phyloP scores from a whole-genome alignment of 2,888 invertebrate species.

The Cyrtodaria siliqua region DNA sequence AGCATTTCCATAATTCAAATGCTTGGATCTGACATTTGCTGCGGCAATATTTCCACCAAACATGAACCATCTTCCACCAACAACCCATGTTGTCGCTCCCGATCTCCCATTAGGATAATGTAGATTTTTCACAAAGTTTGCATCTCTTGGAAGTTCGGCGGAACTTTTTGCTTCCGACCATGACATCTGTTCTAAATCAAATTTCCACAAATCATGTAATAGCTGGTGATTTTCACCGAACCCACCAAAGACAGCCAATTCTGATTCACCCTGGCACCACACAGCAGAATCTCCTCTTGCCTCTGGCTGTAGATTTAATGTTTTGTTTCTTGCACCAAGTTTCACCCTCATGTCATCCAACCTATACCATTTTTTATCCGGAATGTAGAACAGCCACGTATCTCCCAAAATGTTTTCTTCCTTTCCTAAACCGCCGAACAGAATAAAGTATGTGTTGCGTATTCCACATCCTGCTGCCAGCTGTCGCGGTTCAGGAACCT shows the following conservation, averaged over 20 bases:
- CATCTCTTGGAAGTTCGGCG: slow-evolving; percentile 45
- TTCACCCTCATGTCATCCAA: slow-evolving; percentile 42
- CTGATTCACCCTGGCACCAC: slow-evolving; percentile 72
- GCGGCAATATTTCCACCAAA: slow-evolving; percentile 76
- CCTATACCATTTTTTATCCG: slow-evolving; percentile 58
- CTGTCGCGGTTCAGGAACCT: slow-evolving; percentile 64
- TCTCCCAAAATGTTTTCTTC: slow-evolving; percentile 70
- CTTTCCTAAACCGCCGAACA: slow-evolving; percentile 76
- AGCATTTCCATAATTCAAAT: slow-evolving; percentile 67
- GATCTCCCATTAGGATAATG: slow-evolving; percentile 68
- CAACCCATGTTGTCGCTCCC: slow-evolving; percentile 72
- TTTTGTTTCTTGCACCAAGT: slow-evolving; percentile 25
- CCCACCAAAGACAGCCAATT: slow-evolving; percentile 76
- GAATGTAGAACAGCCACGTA: slow-evolving; percentile 75
- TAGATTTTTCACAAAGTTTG: slow-evolving; percentile 40
- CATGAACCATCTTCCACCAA: slow-evolving; percentile 65
- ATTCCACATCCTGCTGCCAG: slow-evolving; percentile 76
- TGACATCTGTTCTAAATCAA: slow-evolving; percentile 64
- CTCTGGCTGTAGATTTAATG: slow-evolving; percentile 29
- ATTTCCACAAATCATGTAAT: slow-evolving; percentile 76
- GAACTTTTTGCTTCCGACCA: slow-evolving; percentile 69
- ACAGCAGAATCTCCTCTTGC: slow-evolving; percentile 70
- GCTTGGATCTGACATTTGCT: slow-evolving; percentile 58
- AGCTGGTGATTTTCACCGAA: slow-evolving; percentile 60
- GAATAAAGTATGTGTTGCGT: slow-evolving; percentile 63